Evolutionary conservation across 2,888 invertebrate genomes (phyloP).

Genomic region (Diogma glabrata): DNA sequence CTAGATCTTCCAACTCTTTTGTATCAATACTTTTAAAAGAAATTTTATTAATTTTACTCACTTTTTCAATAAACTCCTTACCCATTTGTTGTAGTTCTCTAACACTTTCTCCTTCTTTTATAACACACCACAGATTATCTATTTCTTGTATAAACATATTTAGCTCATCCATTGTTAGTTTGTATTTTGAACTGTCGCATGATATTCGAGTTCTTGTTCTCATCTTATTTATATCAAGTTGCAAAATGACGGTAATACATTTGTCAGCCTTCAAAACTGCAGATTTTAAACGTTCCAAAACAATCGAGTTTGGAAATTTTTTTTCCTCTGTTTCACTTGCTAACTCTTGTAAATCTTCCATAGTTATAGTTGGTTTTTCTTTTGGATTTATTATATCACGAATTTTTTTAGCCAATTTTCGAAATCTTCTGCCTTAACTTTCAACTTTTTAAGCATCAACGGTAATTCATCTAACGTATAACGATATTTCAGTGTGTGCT

Average conservation of each 20-base stretch:
- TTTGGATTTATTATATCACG: conserved; percentile 73
- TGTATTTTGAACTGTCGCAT: conserved; percentile 59
- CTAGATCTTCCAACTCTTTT: conserved; percentile 59
- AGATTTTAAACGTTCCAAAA: conserved; percentile 51
- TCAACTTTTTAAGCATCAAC: conserved; percentile 75
- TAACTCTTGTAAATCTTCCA: conserved; percentile 56
- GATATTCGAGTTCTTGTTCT: conserved; percentile 76
- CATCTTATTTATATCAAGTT: conserved; percentile 79
- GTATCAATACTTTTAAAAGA: too few relatives aligned
- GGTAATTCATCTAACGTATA: conserved; percentile 92
- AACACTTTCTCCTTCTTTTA: conserved; percentile 70
- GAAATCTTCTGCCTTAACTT: conserved; percentile 79
- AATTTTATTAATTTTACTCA: conserved; percentile 41
- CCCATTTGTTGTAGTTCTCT: conserved; percentile 66
- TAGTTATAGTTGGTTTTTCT: conserved; percentile 52
- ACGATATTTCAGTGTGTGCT: conserved; percentile 68
- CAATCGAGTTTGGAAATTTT: conserved; percentile 56
- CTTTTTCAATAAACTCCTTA: conserved; percentile 60
- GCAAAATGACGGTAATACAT: conserved; percentile 81
- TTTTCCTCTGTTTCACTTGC: conserved; percentile 62
- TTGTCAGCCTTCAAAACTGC: conserved; percentile 86
- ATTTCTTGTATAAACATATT: conserved; percentile 82
- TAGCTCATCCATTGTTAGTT: conserved; percentile 77
- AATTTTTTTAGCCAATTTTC: conserved; percentile 82
- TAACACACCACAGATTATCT: conserved; percentile 70